phyloP scores from a whole-genome alignment of 2,888 invertebrate species.

The Tineola bisselliella region DNA sequence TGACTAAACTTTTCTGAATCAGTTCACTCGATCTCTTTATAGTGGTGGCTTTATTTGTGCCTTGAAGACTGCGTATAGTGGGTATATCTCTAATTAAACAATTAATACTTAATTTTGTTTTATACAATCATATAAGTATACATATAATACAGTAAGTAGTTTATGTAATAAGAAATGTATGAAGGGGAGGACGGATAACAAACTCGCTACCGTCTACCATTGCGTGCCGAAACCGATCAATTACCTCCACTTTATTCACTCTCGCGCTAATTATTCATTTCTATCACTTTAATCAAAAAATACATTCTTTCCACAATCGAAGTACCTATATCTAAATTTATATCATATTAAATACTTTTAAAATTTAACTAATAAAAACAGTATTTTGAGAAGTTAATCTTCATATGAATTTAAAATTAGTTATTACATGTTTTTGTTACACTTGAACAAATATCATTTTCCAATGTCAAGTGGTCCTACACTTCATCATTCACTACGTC shows the following conservation, averaged over 20 bases:
- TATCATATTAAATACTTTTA: no score
- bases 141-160: not conserved
- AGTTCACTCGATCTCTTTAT: not conserved
- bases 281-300: not conserved
- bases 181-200: not conserved
- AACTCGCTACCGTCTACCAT: slow-evolving; percentile 20
- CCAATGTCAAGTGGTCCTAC: no score
- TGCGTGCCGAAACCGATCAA: slow-evolving; percentile 37
- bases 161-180: not conserved
- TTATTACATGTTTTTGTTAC: no score
- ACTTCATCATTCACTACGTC: no score
- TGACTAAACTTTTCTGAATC: slow-evolving; percentile 18
- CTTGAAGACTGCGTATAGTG: no score
- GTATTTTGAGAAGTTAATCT: no score
- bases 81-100: no score
- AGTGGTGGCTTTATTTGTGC: not conserved
- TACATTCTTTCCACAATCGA: not conserved
- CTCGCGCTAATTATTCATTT: slow-evolving; percentile 31
- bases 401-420: no score
- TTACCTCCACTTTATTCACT: slow-evolving; percentile 40
- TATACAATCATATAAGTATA: not conserved
- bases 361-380: no score
- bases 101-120: no score
- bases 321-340: no score
- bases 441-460: no score